These are phyloP conservation scores for Apamea monoglypha DNA, from an alignment of 2,888 invertebrate species.

Conservation along the genomic window DNA sequence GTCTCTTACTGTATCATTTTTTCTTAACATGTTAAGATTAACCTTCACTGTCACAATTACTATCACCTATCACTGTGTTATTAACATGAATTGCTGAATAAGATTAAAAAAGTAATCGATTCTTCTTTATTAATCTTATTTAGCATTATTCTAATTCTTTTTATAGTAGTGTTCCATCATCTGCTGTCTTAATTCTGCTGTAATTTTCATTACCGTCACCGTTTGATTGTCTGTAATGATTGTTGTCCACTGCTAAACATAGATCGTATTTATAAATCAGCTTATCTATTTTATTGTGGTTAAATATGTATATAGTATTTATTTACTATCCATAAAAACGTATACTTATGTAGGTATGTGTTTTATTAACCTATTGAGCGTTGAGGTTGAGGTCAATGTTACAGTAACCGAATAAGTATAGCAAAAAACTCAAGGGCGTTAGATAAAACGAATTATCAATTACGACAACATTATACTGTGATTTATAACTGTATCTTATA, in stretches of 20 bases:
- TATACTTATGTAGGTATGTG: neutral
- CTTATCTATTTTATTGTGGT: too few species aligned
- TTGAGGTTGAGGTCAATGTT: slow-evolving; percentile 38
- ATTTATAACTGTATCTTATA: neutral
- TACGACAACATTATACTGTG: neutral
- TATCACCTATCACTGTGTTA: neutral
- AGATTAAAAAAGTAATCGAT: neutral
- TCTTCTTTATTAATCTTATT: neutral
- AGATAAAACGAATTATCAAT: slow-evolving; percentile 5
- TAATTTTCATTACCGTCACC: neutral
- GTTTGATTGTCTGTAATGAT: too few species aligned
- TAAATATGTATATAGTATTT: neutral
- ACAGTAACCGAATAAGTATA: slow-evolving; percentile 22
- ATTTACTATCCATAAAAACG: neutral
- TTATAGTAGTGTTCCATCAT: neutral
- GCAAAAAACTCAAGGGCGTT: slow-evolving; percentile 32
- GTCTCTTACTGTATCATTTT: neutral
- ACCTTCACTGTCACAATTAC: neutral
- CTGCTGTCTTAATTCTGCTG: neutral
- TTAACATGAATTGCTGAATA: neutral
- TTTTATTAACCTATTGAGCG: slow-evolving; percentile 1
- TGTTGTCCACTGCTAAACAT: too few species aligned
- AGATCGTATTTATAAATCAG: neutral
- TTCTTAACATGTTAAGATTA: neutral
- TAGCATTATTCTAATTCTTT: neutral